Evolutionary conservation across 2,113 vertebrate species (phyloP).

Genomic region (Salvator merianae): DNA sequence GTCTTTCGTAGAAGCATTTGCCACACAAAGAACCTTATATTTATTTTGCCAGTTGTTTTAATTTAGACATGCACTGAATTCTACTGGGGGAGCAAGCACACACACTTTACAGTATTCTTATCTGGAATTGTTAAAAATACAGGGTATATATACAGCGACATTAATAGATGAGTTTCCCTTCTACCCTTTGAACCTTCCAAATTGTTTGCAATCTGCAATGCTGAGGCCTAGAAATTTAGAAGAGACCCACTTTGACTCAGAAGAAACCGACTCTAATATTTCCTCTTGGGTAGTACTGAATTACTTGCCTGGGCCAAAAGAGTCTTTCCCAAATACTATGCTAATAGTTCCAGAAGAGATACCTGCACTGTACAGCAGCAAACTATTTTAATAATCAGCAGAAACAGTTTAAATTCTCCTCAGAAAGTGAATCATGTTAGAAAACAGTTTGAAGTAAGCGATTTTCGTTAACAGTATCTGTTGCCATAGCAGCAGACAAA

Average conservation of each 20-base stretch:
- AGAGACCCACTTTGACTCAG: background rate
- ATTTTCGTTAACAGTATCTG: background rate
- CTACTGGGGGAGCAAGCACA: background rate
- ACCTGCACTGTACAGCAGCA: background rate
- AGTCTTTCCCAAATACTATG: background rate
- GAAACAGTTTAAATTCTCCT: slow-evolving; percentile 3
- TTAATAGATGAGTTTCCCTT: background rate
- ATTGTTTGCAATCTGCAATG: background rate
- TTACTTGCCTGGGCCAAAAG: background rate
- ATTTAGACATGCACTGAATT: background rate
- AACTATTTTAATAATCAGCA: background rate
- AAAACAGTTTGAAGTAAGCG: background rate
- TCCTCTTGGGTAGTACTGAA: background rate
- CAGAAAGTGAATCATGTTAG: background rate
- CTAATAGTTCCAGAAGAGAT: background rate
- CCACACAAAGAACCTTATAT: background rate
- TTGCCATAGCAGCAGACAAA: background rate
- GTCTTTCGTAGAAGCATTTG: background rate
- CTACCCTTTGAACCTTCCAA: background rate
- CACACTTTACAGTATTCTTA: background rate
- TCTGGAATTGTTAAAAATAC: background rate
- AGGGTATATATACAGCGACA: background rate
- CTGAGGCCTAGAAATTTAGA: background rate
- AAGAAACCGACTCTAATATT: background rate
- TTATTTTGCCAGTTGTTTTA: background rate